Conservation (phyloP, 1,140 invertebrate species). For the Heterodera carotae region DNA sequence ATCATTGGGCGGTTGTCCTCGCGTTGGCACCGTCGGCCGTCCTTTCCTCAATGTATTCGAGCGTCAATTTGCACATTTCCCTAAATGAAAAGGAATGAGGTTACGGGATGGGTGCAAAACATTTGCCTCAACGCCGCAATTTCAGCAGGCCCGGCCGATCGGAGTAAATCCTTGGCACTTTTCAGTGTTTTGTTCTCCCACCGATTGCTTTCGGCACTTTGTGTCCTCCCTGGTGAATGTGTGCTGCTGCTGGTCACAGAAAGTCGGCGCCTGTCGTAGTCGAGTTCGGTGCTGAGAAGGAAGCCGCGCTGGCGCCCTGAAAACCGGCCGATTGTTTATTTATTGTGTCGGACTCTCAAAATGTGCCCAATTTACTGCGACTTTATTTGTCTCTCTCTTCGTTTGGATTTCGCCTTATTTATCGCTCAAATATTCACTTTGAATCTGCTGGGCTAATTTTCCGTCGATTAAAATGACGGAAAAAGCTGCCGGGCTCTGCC, state of each 20-base stretch:
- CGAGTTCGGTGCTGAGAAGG: conserved; percentile 20
- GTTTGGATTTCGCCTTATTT: too few species aligned
- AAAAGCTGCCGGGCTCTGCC: not conserved
- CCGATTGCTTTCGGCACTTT: not conserved
- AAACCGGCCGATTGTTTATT: not conserved
- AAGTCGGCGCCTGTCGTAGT: not conserved
- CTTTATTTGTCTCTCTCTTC: too few species aligned
- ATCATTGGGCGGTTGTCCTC: too few species aligned
- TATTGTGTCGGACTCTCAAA: too few species aligned
- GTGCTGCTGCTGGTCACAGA: not conserved
- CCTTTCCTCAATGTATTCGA: not conserved
- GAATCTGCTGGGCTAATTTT: not conserved
- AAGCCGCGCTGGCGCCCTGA: conserved; percentile 1
- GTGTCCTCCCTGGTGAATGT: not conserved
- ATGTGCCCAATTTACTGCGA: too few species aligned
- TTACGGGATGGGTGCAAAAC: not conserved
- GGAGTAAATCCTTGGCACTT: not conserved
- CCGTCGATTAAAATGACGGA: not conserved
- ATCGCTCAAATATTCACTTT: not conserved
- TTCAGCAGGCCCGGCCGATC: not conserved
- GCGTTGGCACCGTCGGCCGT: too few species aligned
- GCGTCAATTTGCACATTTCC: not conserved
- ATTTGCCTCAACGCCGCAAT: not conserved
- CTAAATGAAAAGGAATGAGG: not conserved
- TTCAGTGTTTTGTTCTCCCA: not conserved